phyloP scores from a whole-genome alignment of 2,797 vertebrate species.

The Sebastes wilsoni region DNA sequence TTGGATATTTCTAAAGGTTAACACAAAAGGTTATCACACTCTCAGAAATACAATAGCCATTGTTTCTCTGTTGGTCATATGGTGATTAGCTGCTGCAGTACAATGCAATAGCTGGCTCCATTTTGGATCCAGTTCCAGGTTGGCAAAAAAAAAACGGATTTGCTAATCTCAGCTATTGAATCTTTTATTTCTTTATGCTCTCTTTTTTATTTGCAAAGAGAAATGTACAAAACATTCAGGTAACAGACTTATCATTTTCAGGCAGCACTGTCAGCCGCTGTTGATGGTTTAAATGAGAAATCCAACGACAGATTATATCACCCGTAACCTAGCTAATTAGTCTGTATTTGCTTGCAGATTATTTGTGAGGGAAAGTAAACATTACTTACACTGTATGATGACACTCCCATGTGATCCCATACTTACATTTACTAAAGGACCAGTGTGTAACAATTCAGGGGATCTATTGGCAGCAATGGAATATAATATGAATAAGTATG shows the following conservation, averaged over 20 bases:
- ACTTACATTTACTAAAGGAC: not conserved
- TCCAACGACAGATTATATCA: not conserved
- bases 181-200: not conserved
- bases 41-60: constrained; percentile 8
- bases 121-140: not conserved
- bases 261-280: not conserved
- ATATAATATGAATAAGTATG: too few species aligned
- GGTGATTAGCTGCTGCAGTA: constrained; percentile 5
- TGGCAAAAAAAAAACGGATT: not conserved
- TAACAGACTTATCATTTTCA: not conserved
- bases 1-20: constrained; percentile 35
- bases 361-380: not conserved
- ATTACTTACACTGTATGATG: not conserved
- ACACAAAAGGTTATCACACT: constrained; percentile 34
- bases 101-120: not conserved
- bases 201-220: not conserved
- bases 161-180: not conserved
- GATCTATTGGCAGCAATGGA: too few species aligned
- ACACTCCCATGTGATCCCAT: not conserved
- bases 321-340: not conserved
- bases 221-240: not conserved
- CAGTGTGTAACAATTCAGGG: too few species aligned
- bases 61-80: constrained; percentile 5
- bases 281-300: not conserved
- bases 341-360: not conserved